phyloP scores from a whole-genome alignment of 2,888 invertebrate species.

The Xanthia icteritia region DNA sequence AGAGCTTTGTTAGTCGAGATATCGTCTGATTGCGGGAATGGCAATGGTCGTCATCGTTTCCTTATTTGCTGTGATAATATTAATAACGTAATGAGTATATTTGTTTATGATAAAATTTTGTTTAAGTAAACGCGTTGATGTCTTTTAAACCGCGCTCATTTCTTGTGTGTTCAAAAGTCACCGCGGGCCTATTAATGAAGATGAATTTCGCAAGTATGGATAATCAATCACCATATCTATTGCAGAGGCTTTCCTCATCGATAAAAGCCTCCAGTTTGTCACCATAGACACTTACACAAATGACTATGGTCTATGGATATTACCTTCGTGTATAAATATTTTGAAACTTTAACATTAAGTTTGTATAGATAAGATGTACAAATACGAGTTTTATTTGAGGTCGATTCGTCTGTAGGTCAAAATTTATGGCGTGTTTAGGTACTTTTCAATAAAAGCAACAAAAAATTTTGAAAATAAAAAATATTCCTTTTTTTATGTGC shows the following conservation, averaged over 20 bases:
- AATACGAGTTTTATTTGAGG: conserved; percentile 45
- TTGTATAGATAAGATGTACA: conserved; percentile 30
- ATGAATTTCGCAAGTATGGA: conserved; percentile 49
- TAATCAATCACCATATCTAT: conserved; percentile 57
- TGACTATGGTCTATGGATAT: conserved; percentile 35
- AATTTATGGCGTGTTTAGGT: conserved; percentile 43
- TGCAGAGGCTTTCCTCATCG: conserved; percentile 57
- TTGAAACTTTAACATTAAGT: conserved; percentile 40
- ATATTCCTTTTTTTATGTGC: neutral
- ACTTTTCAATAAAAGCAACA: conserved; percentile 16
- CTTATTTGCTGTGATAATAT: conserved; percentile 69
- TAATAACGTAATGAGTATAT: conserved; percentile 41
- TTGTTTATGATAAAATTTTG: conserved; percentile 42
- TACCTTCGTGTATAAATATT: conserved; percentile 36
- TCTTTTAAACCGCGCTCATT: conserved; percentile 70
- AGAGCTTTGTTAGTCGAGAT: conserved; percentile 60
- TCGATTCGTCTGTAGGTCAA: conserved; percentile 29
- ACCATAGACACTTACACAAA: conserved; percentile 54
- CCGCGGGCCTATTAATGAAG: conserved; percentile 41
- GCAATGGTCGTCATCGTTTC: conserved; percentile 68
- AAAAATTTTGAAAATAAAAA: neutral
- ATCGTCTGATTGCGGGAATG: conserved; percentile 66
- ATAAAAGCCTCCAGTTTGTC: conserved; percentile 60
- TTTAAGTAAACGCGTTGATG: conserved; percentile 73
- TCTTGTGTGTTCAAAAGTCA: conserved; percentile 34